A percentile compares a stretch with the other conserved stretches of the same genome.
These are phyloP conservation scores for Pardosa pseudoannulata DNA, from an alignment of 2,888 invertebrate species.

Conservation along the genomic window DNA sequence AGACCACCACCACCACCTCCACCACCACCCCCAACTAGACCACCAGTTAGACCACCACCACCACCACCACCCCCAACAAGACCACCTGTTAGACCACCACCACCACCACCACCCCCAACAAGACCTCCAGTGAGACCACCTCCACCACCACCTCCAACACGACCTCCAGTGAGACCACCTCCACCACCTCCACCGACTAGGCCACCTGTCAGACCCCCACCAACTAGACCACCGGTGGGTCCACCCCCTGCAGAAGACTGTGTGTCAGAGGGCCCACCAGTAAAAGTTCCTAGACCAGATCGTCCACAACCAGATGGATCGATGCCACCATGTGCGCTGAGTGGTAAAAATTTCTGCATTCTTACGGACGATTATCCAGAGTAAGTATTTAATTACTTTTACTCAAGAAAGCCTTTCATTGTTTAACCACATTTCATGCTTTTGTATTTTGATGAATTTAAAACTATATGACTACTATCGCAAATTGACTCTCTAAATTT, in stretches of 20 bases:
- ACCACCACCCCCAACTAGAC: conserved; percentile 27
- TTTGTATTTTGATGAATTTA: too few species aligned
- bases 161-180: conserved; percentile 41
- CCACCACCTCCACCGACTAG: conserved; percentile 35
- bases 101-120: conserved; percentile 29
- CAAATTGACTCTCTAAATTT: too few species aligned
- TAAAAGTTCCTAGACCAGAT: conserved; percentile 72
- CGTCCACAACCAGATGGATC: conserved; percentile 71
- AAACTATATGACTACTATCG: too few species aligned
- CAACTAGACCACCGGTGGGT: conserved; percentile 35
- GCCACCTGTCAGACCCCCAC: conserved; percentile 27
- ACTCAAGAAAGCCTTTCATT: too few species aligned
- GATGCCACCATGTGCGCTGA: conserved; percentile 73
- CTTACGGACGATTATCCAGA: conserved; percentile 74
- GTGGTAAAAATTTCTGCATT: conserved; percentile 74
- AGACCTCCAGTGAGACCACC: conserved; percentile 30
- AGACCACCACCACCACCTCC: conserved; percentile 7
- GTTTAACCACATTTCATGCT: too few species aligned
- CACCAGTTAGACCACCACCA: conserved; percentile 75
- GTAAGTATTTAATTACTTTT: conserved; percentile 60
- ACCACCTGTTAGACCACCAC: conserved; percentile 34
- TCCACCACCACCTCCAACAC: conserved; percentile 28
- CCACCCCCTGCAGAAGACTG: conserved; percentile 46
- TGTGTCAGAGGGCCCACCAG: conserved; percentile 62
- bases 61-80: conserved; percentile 33